A percentile compares a stretch with the other conserved stretches of the same genome.
Conservation (phyloP, 2,113 vertebrate species). For the Phylloscopus trochilus region DNA sequence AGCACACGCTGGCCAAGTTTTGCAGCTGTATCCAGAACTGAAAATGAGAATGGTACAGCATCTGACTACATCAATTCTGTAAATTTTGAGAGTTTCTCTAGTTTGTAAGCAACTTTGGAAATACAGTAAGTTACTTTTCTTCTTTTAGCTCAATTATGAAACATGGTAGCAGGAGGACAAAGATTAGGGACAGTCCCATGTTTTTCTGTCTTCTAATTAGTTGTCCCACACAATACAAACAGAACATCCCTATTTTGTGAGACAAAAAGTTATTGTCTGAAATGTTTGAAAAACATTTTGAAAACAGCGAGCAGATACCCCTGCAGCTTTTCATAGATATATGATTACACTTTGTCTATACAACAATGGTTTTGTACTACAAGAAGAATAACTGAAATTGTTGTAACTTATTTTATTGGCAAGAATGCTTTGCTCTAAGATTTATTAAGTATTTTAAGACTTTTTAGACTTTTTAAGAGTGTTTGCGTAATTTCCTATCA, state of each 20-base stretch:
- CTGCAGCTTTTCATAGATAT: background rate
- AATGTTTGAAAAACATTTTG: background rate
- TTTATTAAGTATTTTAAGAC: background rate
- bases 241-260: background rate
- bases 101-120: background rate
- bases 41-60: background rate
- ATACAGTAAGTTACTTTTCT: background rate
- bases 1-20: background rate
- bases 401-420: background rate
- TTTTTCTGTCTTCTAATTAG: background rate
- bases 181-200: accelerated
- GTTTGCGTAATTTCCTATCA: background rate
- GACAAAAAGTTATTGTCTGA: background rate
- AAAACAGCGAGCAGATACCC: background rate
- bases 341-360: background rate
- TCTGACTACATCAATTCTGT: background rate
- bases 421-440: background rate
- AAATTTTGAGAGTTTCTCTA: background rate
- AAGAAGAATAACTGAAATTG: background rate
- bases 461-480: background rate
- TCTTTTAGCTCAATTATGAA: background rate
- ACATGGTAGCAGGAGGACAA: background rate
- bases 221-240: background rate
- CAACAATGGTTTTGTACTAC: background rate
- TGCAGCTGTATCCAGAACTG: background rate